Conservation (phyloP, 2,888 invertebrate species). For the Acanthosepion esculentum region DNA sequence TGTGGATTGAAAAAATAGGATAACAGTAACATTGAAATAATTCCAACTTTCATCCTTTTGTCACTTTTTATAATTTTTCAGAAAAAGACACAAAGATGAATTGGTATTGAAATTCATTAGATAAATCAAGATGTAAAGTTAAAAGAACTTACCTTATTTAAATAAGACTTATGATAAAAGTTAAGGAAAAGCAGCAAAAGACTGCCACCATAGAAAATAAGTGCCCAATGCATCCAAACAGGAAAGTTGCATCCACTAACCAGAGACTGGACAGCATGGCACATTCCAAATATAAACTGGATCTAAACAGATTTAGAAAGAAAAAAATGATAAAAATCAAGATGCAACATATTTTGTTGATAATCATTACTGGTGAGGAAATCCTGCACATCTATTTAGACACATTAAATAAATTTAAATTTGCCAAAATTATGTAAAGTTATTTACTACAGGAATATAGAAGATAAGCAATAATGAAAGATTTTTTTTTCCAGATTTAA, state of each 20-base stretch:
- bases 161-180: constrained; percentile 75
- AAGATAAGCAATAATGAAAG: no score
- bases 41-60: no score
- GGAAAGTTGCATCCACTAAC: constrained; percentile 83
- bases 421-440: no score
- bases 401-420: neutral
- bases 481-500: no score
- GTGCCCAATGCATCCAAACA: constrained; percentile 71
- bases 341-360: neutral
- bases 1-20: no score
- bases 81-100: no score
- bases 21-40: no score
- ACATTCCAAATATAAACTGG: constrained; percentile 91
- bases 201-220: constrained; percentile 72
- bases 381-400: neutral
- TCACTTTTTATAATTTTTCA: no score
- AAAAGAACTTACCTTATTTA: constrained; percentile 25
- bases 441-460: no score
- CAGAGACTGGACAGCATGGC: constrained; percentile 79
- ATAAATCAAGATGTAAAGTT: neutral
- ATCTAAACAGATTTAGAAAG: constrained; percentile 78
- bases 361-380: neutral
- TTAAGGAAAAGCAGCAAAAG: constrained; percentile 74
- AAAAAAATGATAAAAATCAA: constrained; percentile 48
- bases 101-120: no score